Conservation (phyloP, 2,888 invertebrate genomes). For the Psylliodes chrysocephalus region DNA sequence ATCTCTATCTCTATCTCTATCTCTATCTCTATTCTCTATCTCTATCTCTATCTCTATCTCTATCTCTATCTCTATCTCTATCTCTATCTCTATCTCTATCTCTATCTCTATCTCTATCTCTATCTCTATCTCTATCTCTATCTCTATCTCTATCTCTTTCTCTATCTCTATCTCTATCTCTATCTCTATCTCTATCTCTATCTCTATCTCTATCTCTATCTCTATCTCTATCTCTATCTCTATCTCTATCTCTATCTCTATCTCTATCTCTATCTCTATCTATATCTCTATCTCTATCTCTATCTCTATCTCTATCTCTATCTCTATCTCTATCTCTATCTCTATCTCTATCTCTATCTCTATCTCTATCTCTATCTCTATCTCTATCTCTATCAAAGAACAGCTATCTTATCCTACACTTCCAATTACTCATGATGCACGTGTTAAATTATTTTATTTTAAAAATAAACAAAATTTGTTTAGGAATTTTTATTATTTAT, state of each 20-base stretch:
- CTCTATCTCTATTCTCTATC: neutral
- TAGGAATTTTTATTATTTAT: too few species aligned
- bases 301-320: constrained; percentile 4
- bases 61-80: constrained; percentile 4
- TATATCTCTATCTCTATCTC: too few species aligned
- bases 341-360: neutral
- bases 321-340: neutral
- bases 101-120: neutral
- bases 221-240: constrained; percentile 3
- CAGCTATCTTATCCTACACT: too few species aligned
- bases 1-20: constrained; percentile 7
- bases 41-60: constrained; percentile 4
- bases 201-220: constrained; percentile 3
- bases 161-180: neutral
- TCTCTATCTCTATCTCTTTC: neutral
- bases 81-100: neutral
- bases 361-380: neutral
- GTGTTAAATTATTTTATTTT: too few species aligned
- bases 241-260: constrained; percentile 3
- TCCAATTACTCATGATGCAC: too few species aligned
- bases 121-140: neutral
- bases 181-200: neutral
- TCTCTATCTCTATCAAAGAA: neutral
- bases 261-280: too few species aligned
- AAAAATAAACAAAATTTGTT: too few species aligned